These are phyloP conservation scores for Pelodytes ibericus DNA, from an alignment of 2,797 vertebrate genomes.

Conservation along the genomic window DNA sequence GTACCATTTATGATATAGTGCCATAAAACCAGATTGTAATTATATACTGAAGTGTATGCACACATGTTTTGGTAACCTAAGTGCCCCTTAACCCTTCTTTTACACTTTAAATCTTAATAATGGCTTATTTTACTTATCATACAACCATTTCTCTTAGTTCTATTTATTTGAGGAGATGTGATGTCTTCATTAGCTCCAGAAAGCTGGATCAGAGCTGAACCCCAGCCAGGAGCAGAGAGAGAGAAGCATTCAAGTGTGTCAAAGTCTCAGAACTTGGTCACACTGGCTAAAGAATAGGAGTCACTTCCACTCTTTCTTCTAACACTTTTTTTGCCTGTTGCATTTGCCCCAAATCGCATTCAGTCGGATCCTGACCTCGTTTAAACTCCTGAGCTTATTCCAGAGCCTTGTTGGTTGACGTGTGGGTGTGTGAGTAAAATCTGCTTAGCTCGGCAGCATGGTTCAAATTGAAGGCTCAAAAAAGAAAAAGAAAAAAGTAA, in stretches of 20 bases:
- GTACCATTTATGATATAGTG: too few species aligned
- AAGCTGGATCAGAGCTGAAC: not conserved
- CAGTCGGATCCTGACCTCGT: slow-evolving; percentile 30
- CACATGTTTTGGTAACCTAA: too few species aligned
- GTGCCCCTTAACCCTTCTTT: too few species aligned
- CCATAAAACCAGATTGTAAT: too few species aligned
- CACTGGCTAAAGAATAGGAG: not conserved
- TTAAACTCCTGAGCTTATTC: slow-evolving; percentile 25
- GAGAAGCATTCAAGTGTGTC: not conserved
- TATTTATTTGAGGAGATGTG: not conserved
- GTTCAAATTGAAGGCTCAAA: slow-evolving; percentile 50
- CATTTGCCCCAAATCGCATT: not conserved
- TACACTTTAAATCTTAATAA: not conserved
- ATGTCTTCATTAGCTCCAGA: slow-evolving; percentile 1
- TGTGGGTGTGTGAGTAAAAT: slow-evolving; percentile 35
- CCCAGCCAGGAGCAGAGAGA: not conserved
- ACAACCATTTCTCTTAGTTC: not conserved
- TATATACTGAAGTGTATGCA: too few species aligned
- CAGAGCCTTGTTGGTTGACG: slow-evolving; percentile 38
- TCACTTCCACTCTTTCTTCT: not conserved
- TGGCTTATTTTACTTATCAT: not conserved
- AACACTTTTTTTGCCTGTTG: not conserved
- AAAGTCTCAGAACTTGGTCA: not conserved
- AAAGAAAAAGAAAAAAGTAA: too few species aligned
- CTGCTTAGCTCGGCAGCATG: slow-evolving; percentile 55